Conservation (phyloP, 1,140 invertebrate genomes). For the Caerostris extrusa region DNA sequence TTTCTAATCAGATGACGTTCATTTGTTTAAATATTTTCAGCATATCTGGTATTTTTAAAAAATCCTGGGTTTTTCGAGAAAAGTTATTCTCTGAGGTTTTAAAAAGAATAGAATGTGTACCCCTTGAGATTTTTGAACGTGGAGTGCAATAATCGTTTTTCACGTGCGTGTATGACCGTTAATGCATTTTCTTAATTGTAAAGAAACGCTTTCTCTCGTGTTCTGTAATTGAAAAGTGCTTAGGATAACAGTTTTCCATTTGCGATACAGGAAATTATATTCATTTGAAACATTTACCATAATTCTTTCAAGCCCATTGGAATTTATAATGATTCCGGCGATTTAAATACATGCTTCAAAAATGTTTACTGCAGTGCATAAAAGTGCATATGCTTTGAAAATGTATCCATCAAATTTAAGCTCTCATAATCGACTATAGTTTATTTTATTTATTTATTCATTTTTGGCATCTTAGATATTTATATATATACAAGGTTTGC, state of each 20-base stretch:
- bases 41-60: background rate
- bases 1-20: constrained; percentile 42
- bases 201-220: background rate
- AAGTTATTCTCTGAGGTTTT: constrained; percentile 30
- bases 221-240: constrained; percentile 14
- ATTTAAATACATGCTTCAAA: no score
- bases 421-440: no score
- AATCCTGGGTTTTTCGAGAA: background rate
- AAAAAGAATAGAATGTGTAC: background rate
- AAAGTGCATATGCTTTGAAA: no score
- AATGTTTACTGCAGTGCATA: no score
- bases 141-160: constrained; percentile 12
- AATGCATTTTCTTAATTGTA: constrained; percentile 25
- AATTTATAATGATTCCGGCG: background rate
- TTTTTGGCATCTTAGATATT: no score
- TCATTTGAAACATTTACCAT: background rate
- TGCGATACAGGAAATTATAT: background rate
- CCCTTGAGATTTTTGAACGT: background rate
- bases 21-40: constrained; percentile 39
- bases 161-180: background rate
- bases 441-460: no score
- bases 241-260: background rate
- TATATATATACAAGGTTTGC: no score
- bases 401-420: no score
- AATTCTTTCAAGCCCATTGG: background rate